phyloP scores from a whole-genome alignment of 1,140 invertebrate species.

The Sinonovacula constricta region DNA sequence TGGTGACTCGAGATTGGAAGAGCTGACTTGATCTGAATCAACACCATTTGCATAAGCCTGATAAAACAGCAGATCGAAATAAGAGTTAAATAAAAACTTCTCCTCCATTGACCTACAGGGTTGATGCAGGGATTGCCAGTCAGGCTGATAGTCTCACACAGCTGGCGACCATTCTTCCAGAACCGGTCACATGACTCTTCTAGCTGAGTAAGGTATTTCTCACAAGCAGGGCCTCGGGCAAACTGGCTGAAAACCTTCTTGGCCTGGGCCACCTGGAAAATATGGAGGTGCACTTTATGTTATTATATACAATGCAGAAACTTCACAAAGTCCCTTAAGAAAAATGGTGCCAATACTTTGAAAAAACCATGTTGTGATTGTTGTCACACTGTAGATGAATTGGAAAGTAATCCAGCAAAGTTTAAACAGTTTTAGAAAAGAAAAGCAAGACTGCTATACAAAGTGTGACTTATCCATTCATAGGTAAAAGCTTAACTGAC shows the following conservation, averaged over 20 bases:
- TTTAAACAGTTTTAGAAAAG: too few species aligned
- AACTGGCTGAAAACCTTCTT: constrained; percentile 88
- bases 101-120: constrained; percentile 84
- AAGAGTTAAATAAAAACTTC: too few species aligned
- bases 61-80: too few species aligned
- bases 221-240: constrained; percentile 89
- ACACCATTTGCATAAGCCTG: too few species aligned
- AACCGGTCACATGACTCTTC: constrained; percentile 87
- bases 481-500: not conserved
- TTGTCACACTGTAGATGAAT: too few species aligned
- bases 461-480: not conserved
- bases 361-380: too few species aligned
- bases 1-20: not conserved
- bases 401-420: too few species aligned
- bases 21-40: too few species aligned
- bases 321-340: too few species aligned
- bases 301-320: not conserved
- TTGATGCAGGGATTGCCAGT: constrained; percentile 93
- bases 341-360: too few species aligned
- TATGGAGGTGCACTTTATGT: not conserved
- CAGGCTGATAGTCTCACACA: constrained; percentile 93
- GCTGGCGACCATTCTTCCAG: constrained; percentile 90
- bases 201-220: constrained; percentile 86
- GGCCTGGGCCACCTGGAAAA: constrained; percentile 85
- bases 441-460: too few species aligned